Conservation (phyloP, 2,113 vertebrate genomes). For the Arizona elegans region DNA sequence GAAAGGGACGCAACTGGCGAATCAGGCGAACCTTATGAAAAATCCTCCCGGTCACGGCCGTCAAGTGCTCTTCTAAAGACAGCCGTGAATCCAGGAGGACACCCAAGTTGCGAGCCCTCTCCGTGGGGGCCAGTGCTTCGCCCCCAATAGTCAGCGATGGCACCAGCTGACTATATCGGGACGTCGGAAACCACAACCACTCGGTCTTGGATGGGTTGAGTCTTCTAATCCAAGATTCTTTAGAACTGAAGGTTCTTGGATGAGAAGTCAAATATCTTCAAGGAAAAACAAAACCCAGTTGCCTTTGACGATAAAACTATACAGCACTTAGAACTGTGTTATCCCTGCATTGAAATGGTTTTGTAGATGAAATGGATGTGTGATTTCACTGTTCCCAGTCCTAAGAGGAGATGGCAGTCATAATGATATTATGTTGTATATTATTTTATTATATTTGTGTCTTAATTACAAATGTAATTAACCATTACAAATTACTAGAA, state of each 20-base stretch:
- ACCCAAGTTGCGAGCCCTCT: no score
- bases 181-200: no score
- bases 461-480: neutral
- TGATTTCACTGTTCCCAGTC: neutral
- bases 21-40: no score
- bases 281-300: neutral
- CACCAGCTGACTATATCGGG: no score
- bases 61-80: no score
- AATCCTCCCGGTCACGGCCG: no score
- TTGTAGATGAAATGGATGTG: neutral
- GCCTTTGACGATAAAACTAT: neutral
- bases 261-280: neutral
- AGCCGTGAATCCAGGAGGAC: no score
- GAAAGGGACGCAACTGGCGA: no score
- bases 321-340: neutral
- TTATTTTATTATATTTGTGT: neutral
- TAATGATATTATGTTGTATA: neutral
- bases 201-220: no score
- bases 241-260: neutral
- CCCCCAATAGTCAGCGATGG: no score
- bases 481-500: neutral
- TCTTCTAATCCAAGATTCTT: neutral
- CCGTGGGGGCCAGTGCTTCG: no score
- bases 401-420: neutral
- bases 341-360: neutral